These are phyloP conservation scores for Sebastes schlegelii DNA, from an alignment of 2,113 vertebrate genomes.

Conservation along the genomic window DNA sequence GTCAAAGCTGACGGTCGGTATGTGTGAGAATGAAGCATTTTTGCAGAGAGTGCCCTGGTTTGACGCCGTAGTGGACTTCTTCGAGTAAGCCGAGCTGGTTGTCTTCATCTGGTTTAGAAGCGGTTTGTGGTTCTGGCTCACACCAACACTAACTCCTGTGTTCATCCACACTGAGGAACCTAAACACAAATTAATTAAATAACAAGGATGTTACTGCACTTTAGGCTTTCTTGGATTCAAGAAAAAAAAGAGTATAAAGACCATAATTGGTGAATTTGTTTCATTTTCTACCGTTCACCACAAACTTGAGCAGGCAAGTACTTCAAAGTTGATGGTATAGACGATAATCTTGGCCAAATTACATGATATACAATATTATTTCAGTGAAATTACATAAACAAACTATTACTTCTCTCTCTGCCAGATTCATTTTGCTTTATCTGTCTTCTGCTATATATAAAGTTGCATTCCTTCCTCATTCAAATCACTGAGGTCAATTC, in stretches of 20 bases:
- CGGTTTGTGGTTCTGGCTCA: constrained; percentile 30
- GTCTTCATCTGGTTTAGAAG: constrained; percentile 52
- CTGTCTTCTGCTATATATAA: background rate
- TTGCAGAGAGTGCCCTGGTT: constrained; percentile 63
- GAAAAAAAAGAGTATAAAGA: background rate
- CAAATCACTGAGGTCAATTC: background rate
- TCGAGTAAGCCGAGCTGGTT: constrained; percentile 41
- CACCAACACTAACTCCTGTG: constrained; percentile 54
- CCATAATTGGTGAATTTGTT: background rate
- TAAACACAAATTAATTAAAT: constrained; percentile 52
- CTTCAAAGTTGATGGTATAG: background rate
- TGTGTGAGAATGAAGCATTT: constrained; percentile 75
- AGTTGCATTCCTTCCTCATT: background rate
- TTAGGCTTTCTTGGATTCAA: background rate
- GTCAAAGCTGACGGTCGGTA: constrained; percentile 86
- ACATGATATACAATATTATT: background rate
- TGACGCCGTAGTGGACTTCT: constrained; percentile 21
- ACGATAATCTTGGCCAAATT: background rate
- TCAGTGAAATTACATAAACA: background rate
- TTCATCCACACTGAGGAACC: constrained; percentile 70
- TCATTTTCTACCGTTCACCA: background rate
- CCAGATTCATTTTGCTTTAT: background rate
- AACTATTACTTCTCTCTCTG: background rate
- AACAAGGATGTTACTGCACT: background rate
- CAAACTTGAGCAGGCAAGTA: too few relatives aligned